Evolutionary conservation across 2,888 invertebrate genomes (phyloP).

Genomic region (Asteroscopus sphinx): DNA sequence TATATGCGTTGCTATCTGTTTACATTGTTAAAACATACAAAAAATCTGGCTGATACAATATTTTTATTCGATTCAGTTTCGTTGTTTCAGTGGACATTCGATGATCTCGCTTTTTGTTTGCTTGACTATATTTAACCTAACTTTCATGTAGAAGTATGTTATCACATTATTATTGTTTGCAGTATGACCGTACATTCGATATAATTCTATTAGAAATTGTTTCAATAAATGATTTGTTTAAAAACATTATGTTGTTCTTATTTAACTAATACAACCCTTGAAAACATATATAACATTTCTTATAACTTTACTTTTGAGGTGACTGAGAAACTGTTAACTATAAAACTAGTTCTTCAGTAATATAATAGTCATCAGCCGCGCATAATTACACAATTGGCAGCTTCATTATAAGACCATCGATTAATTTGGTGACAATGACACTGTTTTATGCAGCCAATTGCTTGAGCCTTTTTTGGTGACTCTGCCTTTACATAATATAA

Average conservation of each 20-base stretch:
- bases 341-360: constrained; percentile 3
- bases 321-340: too few relatives aligned
- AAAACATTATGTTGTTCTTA: neutral
- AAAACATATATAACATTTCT: too few relatives aligned
- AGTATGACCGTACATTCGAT: neutral
- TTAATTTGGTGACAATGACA: constrained; percentile 22
- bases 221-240: neutral
- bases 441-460: constrained; percentile 33
- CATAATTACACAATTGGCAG: constrained; percentile 21
- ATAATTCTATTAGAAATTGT: neutral
- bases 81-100: too few relatives aligned
- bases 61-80: neutral
- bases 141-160: neutral
- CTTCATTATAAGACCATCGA: constrained; percentile 3
- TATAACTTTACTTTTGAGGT: too few relatives aligned
- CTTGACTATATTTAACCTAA: neutral
- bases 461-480: constrained; percentile 7
- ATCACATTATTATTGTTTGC: neutral
- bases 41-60: neutral
- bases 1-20: too few relatives aligned
- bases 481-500: neutral
- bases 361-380: constrained; percentile 16
- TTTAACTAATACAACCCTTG: too few relatives aligned
- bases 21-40: too few relatives aligned
- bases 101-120: neutral